These are phyloP conservation scores for Discoglossus pictus DNA, from an alignment of 2,797 vertebrate species.

Conservation along the genomic window DNA sequence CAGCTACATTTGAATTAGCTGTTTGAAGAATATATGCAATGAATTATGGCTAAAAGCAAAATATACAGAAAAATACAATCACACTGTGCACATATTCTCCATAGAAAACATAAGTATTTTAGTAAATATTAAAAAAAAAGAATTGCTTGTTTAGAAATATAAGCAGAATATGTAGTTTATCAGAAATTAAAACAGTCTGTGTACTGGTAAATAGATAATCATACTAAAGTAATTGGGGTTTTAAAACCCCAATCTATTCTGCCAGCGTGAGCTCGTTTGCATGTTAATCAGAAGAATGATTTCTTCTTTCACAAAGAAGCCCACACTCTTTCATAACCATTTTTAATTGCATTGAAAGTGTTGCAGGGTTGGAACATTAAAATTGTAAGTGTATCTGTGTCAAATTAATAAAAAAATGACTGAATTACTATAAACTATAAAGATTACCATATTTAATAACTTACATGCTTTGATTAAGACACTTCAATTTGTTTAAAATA, in stretches of 20 bases:
- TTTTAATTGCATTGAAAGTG: slow-evolving; percentile 99
- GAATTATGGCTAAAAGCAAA: neutral
- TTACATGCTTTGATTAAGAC: slow-evolving; percentile 68
- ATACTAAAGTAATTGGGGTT: slow-evolving; percentile 99
- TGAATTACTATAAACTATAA: slow-evolving; percentile 71
- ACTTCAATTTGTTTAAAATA: slow-evolving; percentile 60
- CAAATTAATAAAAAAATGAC: slow-evolving; percentile 89
- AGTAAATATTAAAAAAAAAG: slow-evolving; percentile 74
- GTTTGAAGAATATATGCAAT: slow-evolving; percentile 14
- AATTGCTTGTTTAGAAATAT: slow-evolving; percentile 77
- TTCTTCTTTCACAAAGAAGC: slow-evolving; percentile 96
- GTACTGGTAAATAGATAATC: slow-evolving; percentile 99
- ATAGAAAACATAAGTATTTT: slow-evolving; percentile 15
- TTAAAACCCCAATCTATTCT: slow-evolving; percentile 99
- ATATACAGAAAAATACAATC: neutral
- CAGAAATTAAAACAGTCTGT: slow-evolving; percentile 98
- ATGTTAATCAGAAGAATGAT: slow-evolving; percentile 99
- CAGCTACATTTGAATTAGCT: too few species aligned
- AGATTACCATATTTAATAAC: slow-evolving; percentile 69
- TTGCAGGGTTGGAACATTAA: slow-evolving; percentile 98
- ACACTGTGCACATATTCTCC: neutral
- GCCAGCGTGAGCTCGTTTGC: slow-evolving; percentile 99
- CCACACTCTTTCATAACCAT: slow-evolving; percentile 92
- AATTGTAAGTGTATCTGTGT: slow-evolving; percentile 98
- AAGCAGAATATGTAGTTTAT: slow-evolving; percentile 84